A percentile compares a stretch with the other conserved stretches of the same genome.
Evolutionary conservation across 2,113 vertebrate genomes (phyloP).

Genomic region (Pangasianodon gigas): DNA sequence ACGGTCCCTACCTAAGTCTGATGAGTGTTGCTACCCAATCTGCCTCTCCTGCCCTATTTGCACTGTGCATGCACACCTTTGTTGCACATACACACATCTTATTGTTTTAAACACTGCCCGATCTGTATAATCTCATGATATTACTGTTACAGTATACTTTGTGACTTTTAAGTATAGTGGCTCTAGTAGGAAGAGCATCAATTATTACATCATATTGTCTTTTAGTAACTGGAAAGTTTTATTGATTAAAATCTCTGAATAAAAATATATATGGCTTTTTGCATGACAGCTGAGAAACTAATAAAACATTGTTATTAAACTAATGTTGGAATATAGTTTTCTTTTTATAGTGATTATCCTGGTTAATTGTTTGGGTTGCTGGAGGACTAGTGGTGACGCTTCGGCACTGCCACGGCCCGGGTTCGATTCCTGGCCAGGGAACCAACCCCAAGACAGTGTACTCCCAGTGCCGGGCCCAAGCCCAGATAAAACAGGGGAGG

Average conservation of each 20-base stretch:
- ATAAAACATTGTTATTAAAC: background rate
- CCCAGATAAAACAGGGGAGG: too few relatives aligned
- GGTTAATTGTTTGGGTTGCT: background rate
- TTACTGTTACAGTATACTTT: background rate
- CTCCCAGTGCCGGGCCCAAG: too few relatives aligned
- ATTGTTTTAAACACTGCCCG: background rate
- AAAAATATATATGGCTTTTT: background rate
- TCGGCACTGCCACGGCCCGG: too few relatives aligned
- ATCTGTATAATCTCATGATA: background rate
- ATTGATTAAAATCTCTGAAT: background rate
- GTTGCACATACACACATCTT: background rate
- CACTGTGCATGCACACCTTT: background rate
- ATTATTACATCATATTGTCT: background rate
- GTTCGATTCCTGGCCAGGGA: too few relatives aligned
- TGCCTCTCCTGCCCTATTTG: background rate
- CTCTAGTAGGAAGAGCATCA: background rate
- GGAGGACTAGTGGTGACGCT: too few relatives aligned
- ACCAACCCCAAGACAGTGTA: too few relatives aligned
- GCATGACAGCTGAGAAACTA: background rate
- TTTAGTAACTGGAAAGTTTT: background rate
- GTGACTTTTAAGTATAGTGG: background rate
- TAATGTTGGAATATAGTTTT: background rate
- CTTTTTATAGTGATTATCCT: background rate
- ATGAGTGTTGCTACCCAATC: background rate
- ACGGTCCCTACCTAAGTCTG: background rate